phyloP scores from a whole-genome alignment of 2,888 invertebrate species.

The Agriopis leucophaearia region DNA sequence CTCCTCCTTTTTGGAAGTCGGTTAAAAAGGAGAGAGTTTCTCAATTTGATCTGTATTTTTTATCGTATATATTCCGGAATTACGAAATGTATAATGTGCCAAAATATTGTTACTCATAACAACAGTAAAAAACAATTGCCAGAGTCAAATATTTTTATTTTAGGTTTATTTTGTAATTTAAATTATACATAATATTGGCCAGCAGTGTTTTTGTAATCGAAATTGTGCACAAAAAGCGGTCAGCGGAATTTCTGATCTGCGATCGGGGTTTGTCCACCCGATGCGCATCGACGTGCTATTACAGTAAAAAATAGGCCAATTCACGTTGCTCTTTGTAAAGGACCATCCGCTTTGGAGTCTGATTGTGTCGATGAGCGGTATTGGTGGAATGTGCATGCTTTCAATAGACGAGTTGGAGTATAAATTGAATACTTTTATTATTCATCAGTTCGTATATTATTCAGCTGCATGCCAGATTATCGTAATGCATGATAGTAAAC shows the following conservation, averaged over 20 bases:
- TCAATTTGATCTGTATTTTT: no score
- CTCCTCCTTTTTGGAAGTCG: no score
- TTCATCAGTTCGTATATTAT: no score
- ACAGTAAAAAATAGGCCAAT: background rate
- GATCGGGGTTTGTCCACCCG: slow-evolving; percentile 8
- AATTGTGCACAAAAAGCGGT: slow-evolving; percentile 31
- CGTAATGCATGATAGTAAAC: no score
- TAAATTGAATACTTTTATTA: no score
- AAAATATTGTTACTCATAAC: no score
- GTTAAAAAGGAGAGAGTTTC: no score
- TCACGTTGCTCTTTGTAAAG: background rate
- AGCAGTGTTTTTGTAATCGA: slow-evolving; percentile 18
- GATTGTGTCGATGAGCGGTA: background rate
- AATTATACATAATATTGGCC: slow-evolving; percentile 2
- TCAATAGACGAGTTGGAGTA: background rate
- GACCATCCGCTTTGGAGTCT: background rate
- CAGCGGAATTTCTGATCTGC: slow-evolving; percentile 27
- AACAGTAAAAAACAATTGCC: no score
- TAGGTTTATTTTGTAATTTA: background rate
- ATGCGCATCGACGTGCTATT: slow-evolving; percentile 20
- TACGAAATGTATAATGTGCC: no score
- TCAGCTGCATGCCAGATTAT: no score
- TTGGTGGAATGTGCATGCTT: background rate
- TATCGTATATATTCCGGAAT: no score
- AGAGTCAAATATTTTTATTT: no score